phyloP scores from a whole-genome alignment of 2,113 vertebrate species.

The Crotalus tigris region DNA sequence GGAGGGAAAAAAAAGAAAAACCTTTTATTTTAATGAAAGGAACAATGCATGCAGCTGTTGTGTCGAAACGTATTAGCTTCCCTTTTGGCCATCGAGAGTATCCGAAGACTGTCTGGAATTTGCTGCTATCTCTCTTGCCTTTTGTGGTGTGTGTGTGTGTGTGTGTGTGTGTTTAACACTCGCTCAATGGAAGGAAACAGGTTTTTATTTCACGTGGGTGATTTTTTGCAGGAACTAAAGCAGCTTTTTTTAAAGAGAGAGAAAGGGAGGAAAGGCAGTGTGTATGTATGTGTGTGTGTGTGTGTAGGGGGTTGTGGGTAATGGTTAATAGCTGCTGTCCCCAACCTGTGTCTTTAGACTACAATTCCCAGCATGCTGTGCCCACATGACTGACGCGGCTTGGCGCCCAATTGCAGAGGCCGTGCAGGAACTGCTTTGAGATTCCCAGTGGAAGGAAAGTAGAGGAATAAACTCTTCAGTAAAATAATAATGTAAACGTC shows the following conservation, averaged over 20 bases:
- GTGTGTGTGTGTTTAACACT: constrained; percentile 14
- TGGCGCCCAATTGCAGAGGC: neutral
- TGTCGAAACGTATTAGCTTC: constrained; percentile 34
- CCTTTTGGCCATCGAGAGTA: constrained; percentile 22
- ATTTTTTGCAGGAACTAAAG: neutral
- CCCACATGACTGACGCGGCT: neutral
- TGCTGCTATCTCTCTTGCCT: neutral
- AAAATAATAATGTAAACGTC: neutral
- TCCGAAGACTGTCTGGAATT: constrained; percentile 48
- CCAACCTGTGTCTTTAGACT: neutral
- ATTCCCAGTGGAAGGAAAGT: neutral
- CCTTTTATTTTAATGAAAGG: constrained; percentile 68
- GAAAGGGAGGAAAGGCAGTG: neutral
- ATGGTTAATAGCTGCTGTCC: neutral
- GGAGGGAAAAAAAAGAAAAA: constrained; percentile 31
- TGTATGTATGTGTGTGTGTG: neutral
- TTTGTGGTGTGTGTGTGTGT: no score
- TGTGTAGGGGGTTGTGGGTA: constrained; percentile 5
- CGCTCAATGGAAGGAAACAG: constrained; percentile 33
- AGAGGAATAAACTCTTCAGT: neutral
- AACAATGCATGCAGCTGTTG: constrained; percentile 64
- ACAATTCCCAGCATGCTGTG: neutral
- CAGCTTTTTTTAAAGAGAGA: neutral
- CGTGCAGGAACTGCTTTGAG: neutral
- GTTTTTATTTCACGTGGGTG: constrained; percentile 48